Evolutionary conservation across 2,113 vertebrate species (phyloP).

Genomic region (Poeciliopsis occidentalis): DNA sequence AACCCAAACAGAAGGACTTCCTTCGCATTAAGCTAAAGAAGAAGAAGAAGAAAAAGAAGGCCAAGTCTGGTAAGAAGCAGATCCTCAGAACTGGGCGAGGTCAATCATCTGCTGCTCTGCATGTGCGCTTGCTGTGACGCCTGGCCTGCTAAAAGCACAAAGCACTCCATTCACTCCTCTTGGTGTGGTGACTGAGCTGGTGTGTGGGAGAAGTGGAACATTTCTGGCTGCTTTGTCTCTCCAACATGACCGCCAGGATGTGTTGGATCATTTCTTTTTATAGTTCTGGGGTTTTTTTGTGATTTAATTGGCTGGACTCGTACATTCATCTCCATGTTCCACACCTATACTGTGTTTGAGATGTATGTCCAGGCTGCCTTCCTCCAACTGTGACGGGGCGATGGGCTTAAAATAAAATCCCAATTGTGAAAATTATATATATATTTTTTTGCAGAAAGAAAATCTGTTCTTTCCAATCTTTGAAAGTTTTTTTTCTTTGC

Average conservation of each 20-base stretch:
- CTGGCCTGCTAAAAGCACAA: constrained; percentile 47
- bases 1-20: constrained; percentile 86
- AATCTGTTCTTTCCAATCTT: no score
- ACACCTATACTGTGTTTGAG: constrained; percentile 15
- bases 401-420: no score
- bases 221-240: constrained; percentile 42
- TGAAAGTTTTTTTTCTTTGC: no score
- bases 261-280: constrained; percentile 12
- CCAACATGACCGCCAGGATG: constrained; percentile 18
- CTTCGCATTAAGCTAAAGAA: constrained; percentile 92
- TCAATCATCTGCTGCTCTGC: constrained; percentile 57
- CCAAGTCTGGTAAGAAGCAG: constrained; percentile 86
- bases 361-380: not conserved
- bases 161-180: constrained; percentile 60
- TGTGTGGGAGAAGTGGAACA: constrained; percentile 61
- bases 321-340: not conserved
- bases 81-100: constrained; percentile 12
- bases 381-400: constrained; percentile 6
- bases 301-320: constrained; percentile 8
- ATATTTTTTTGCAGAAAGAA: no score
- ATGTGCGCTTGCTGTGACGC: constrained; percentile 59
- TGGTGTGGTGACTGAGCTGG: constrained; percentile 63
- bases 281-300: not conserved
- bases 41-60: constrained; percentile 91
- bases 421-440: no score